A percentile compares a stretch with the other conserved stretches of the same genome.
Conservation (phyloP, 2,888 invertebrate species). For the Linnaemya tessellans region DNA sequence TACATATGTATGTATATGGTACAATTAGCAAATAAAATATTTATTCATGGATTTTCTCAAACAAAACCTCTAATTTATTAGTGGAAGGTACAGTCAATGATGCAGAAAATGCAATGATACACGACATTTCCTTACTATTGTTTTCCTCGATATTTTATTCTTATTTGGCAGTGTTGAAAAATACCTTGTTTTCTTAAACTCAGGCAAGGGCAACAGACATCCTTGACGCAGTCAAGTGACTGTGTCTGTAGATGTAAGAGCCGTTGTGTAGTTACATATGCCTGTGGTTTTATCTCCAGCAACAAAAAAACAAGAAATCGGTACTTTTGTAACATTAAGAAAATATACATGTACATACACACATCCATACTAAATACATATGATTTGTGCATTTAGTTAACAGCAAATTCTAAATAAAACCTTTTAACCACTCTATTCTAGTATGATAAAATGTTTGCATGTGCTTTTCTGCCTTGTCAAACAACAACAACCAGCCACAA, state of each 20-base stretch:
- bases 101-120: constrained; percentile 49
- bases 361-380: background rate
- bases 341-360: background rate
- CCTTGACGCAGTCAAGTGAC: constrained; percentile 55
- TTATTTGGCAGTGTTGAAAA: constrained; percentile 35
- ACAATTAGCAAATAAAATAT: constrained; percentile 19
- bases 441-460: constrained; percentile 62
- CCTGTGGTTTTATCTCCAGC: background rate
- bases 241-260: background rate
- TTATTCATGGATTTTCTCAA: constrained; percentile 9
- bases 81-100: constrained; percentile 67
- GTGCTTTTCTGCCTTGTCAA: constrained; percentile 62
- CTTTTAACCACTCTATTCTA: constrained; percentile 33
- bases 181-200: constrained; percentile 38
- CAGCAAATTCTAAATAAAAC: constrained; percentile 14
- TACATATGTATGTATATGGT: background rate
- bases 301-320: background rate
- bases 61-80: constrained; percentile 20
- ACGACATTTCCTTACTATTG: constrained; percentile 6
- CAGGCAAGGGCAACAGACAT: constrained; percentile 70
- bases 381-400: background rate
- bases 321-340: background rate
- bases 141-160: background rate
- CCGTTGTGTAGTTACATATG: background rate
- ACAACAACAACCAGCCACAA: constrained; percentile 45